A percentile compares a stretch with the other conserved stretches of the same genome.
Evolutionary conservation across 2,113 vertebrate genomes (phyloP).

Genomic region (Dicaeum eximium): DNA sequence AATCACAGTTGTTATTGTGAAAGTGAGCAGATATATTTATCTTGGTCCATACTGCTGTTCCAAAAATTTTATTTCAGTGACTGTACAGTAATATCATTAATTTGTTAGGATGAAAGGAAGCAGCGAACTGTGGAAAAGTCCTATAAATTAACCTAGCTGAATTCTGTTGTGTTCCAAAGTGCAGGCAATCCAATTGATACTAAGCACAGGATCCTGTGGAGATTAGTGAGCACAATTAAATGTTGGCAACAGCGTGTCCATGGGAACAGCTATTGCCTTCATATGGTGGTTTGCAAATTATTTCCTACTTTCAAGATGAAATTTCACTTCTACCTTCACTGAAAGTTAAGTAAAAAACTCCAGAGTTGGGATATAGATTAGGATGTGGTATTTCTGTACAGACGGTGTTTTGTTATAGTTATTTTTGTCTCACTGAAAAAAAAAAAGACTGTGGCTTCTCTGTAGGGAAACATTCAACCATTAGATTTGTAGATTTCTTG

Average conservation of each 20-base stretch:
- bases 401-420: neutral
- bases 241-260: slow-evolving; percentile 34
- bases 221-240: slow-evolving; percentile 58
- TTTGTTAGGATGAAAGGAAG: neutral
- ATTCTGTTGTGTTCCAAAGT: slow-evolving; percentile 24
- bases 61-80: neutral
- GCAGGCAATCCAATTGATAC: neutral
- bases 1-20: neutral
- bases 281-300: slow-evolving; percentile 20
- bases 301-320: slow-evolving; percentile 20
- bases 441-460: neutral
- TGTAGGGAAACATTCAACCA: neutral
- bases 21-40: neutral
- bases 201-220: slow-evolving; percentile 34
- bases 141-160: slow-evolving; percentile 12
- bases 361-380: neutral
- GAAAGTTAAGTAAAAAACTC: neutral
- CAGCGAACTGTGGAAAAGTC: neutral
- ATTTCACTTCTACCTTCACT: neutral
- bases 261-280: slow-evolving; percentile 55
- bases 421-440: neutral
- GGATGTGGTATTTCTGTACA: neutral
- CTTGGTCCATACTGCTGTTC: neutral
- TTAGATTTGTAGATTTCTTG: neutral
- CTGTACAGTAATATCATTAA: neutral